phyloP scores from a whole-genome alignment of 2,797 vertebrate genomes.

The Myotis planiceps region DNA sequence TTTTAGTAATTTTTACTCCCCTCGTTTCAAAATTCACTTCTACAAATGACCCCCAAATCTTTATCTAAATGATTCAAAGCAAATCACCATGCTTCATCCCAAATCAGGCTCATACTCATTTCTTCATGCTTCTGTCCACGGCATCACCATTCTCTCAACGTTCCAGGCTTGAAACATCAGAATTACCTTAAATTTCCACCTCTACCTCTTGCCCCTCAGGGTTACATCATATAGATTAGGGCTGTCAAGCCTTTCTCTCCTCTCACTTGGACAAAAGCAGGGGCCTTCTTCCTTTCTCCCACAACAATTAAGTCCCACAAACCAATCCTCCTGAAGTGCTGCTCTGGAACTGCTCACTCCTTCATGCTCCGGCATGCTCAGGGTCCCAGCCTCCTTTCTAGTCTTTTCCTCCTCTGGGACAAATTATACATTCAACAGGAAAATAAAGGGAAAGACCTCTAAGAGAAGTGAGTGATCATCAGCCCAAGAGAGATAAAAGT shows the following conservation, averaged over 20 bases:
- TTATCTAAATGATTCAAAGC: background rate
- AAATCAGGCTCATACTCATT: background rate
- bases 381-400: background rate
- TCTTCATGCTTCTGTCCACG: background rate
- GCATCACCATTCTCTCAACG: background rate
- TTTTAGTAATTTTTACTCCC: background rate
- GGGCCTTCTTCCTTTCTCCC: background rate
- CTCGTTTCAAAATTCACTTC: conserved; percentile 23
- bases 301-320: background rate
- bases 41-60: background rate
- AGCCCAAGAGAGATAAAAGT: background rate
- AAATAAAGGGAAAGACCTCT: conserved; percentile 13
- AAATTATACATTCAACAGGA: conserved; percentile 6
- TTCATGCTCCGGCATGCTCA: background rate
- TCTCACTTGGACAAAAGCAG: background rate
- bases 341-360: background rate
- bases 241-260: background rate
- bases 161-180: background rate
- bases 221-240: background rate
- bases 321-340: background rate
- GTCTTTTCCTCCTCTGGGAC: background rate
- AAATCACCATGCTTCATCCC: background rate
- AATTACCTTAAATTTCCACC: background rate
- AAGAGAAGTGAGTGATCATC: background rate
- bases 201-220: background rate